Percentiles rank a stretch among this genome's conserved stretches.
These are phyloP conservation scores for Coilia nasus DNA, from an alignment of 2,797 vertebrate species.

Conservation along the genomic window DNA sequence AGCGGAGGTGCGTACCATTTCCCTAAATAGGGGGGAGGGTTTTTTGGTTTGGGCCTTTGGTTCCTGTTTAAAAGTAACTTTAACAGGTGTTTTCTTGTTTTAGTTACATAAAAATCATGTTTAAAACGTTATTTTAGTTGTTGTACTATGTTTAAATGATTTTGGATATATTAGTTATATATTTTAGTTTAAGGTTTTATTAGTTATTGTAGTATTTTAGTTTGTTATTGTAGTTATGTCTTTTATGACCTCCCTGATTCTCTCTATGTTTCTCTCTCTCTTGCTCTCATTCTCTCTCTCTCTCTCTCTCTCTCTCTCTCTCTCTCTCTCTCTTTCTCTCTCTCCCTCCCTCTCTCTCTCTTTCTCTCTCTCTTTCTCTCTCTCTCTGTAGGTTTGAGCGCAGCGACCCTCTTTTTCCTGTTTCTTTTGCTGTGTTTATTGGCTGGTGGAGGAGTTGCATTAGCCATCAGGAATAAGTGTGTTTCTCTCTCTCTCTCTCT, in stretches of 20 bases:
- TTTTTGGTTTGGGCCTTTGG: constrained; percentile 8
- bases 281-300: no score
- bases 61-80: no score
- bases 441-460: neutral
- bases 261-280: neutral
- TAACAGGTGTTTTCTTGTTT: neutral
- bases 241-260: neutral
- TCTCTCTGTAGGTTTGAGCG: constrained; percentile 76
- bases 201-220: no score
- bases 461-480: neutral
- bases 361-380: neutral
- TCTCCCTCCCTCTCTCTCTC: neutral
- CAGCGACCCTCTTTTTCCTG: constrained; percentile 71
- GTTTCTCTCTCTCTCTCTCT: no score
- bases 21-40: constrained; percentile 50
- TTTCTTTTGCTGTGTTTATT: neutral
- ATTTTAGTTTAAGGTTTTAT: no score
- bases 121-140: no score
- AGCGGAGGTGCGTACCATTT: constrained; percentile 75
- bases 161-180: no score
- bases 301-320: no score
- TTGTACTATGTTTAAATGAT: no score
- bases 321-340: neutral
- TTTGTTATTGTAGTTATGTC: neutral
- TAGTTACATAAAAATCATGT: no score